Percentiles rank a stretch among this genome's conserved stretches.
phyloP scores from a whole-genome alignment of 2,113 vertebrate genomes.

The Tor tambroides region DNA sequence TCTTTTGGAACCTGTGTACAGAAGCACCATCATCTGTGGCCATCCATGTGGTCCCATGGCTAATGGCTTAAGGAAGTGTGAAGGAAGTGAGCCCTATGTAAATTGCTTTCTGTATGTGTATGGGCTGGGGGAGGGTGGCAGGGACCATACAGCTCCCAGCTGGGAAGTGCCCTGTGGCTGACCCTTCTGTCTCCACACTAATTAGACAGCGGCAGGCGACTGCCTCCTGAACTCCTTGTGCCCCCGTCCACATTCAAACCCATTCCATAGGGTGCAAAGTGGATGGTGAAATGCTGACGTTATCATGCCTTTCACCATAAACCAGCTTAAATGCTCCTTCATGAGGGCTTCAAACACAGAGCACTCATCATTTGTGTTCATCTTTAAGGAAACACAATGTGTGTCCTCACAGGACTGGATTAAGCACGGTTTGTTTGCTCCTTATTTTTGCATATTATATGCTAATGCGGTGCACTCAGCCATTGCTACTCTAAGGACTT shows the following conservation, averaged over 20 bases:
- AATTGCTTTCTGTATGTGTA: slow-evolving; percentile 57
- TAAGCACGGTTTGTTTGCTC: slow-evolving; percentile 65
- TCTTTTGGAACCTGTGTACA: background rate
- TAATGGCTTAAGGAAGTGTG: slow-evolving; percentile 61
- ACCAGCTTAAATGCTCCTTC: background rate
- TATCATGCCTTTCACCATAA: background rate
- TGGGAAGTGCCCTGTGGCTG: slow-evolving; percentile 81
- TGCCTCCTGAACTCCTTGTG: slow-evolving; percentile 82
- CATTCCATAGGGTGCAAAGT: slow-evolving; percentile 28
- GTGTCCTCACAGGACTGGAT: slow-evolving; percentile 30
- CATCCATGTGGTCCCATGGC: slow-evolving; percentile 49
- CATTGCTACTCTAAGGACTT: slow-evolving; percentile 48
- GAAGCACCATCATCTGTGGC: background rate
- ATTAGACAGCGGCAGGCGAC: slow-evolving; percentile 82
- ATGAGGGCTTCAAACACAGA: background rate
- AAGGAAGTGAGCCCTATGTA: slow-evolving; percentile 63
- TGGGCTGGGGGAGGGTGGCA: slow-evolving; percentile 64
- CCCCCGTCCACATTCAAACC: slow-evolving; percentile 63
- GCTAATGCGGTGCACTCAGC: slow-evolving; percentile 49
- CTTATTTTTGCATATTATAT: slow-evolving; percentile 53
- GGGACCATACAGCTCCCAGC: slow-evolving; percentile 80
- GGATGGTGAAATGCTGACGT: background rate
- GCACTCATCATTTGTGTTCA: slow-evolving; percentile 15
- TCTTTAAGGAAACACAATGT: background rate
- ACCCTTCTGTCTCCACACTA: slow-evolving; percentile 83